Evolutionary conservation across 1,140 invertebrate species (phyloP).

Genomic region (Spodoptera litura): DNA sequence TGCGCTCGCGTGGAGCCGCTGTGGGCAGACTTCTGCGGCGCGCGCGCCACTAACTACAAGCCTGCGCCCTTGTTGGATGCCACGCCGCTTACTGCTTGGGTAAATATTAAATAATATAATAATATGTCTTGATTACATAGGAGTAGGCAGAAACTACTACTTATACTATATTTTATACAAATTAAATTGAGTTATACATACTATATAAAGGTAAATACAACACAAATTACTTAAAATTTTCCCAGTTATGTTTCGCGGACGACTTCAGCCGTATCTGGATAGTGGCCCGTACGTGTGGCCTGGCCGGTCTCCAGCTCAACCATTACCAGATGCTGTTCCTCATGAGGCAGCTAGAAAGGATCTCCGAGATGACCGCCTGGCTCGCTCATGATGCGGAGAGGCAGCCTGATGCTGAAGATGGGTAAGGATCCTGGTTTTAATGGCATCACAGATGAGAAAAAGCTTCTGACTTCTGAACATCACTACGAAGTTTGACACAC

Average conservation of each 20-base stretch:
- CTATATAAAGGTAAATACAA: too few relatives aligned
- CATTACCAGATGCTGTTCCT: conserved; percentile 97
- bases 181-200: too few relatives aligned
- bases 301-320: conserved; percentile 95
- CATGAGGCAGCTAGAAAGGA: conserved; percentile 92
- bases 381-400: conserved; percentile 92
- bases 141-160: too few relatives aligned
- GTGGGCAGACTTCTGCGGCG: conserved; percentile 96
- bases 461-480: too few relatives aligned
- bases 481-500: too few relatives aligned
- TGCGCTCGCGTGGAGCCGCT: conserved; percentile 95
- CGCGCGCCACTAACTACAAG: conserved; percentile 90
- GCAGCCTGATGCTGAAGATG: conserved; percentile 68
- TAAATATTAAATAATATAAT: conserved; percentile 36
- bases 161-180: too few relatives aligned
- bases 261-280: conserved; percentile 80
- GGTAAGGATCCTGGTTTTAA: conserved; percentile 52
- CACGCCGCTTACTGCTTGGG: conserved; percentile 91
- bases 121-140: too few relatives aligned
- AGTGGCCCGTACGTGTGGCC: conserved; percentile 91
- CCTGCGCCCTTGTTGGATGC: conserved; percentile 96
- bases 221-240: conserved; percentile 11
- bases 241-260: conserved; percentile 75
- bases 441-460: too few relatives aligned
- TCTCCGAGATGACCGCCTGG: conserved; percentile 92